Evolutionary conservation across 2,888 invertebrate species (phyloP).

Genomic region (Phasia obesa): DNA sequence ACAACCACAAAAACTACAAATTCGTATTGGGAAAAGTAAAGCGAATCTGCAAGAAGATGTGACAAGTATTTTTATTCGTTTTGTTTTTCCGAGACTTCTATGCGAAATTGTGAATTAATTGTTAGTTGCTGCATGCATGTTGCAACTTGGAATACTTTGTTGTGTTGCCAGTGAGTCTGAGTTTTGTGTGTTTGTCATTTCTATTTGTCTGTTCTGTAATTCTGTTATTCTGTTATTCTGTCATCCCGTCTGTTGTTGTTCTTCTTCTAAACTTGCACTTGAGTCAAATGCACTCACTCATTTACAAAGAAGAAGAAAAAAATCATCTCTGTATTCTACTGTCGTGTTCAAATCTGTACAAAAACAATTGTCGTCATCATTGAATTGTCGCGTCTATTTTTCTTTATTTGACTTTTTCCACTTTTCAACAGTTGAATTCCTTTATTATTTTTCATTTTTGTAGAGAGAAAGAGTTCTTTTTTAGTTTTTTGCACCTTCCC

Average conservation of each 20-base stretch:
- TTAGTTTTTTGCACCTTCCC: constrained; percentile 13
- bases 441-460: constrained; percentile 35
- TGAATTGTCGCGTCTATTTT: constrained; percentile 64
- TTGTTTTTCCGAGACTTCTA: background rate
- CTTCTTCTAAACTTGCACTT: constrained; percentile 61
- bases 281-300: constrained; percentile 34
- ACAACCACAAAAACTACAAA: constrained; percentile 25
- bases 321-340: constrained; percentile 5
- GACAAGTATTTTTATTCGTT: constrained; percentile 16
- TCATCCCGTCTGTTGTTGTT: constrained; percentile 26
- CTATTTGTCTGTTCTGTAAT: too few relatives aligned
- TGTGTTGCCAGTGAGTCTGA: constrained; percentile 64
- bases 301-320: background rate
- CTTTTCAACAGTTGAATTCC: constrained; percentile 52
- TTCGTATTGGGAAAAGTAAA: constrained; percentile 8
- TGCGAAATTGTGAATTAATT: constrained; percentile 7
- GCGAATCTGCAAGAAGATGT: constrained; percentile 27
- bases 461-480: too few relatives aligned
- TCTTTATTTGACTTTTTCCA: constrained; percentile 33
- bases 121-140: constrained; percentile 16
- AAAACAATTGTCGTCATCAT: constrained; percentile 52
- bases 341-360: constrained; percentile 14
- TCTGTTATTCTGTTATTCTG: background rate
- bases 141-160: constrained; percentile 32
- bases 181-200: constrained; percentile 26